These are phyloP conservation scores for Pomacea maculata DNA, from an alignment of 1,140 invertebrate species.

Conservation along the genomic window DNA sequence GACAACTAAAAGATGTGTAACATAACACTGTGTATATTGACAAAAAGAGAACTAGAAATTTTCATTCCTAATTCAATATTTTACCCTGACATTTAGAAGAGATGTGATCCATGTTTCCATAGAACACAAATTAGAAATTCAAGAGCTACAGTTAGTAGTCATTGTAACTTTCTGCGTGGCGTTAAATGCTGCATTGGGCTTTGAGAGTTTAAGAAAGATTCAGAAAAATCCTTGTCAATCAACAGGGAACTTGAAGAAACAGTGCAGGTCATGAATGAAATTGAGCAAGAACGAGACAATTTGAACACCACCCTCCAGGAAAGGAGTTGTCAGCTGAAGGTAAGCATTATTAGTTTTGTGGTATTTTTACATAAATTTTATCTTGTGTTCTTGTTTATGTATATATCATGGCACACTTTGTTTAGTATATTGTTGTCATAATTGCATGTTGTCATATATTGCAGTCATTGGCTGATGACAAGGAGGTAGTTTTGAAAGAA, in stretches of 20 bases:
- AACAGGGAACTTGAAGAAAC: constrained; percentile 55
- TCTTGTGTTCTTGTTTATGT: no score
- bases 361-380: no score
- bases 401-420: background rate
- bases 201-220: no score
- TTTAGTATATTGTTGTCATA: background rate
- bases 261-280: constrained; percentile 34
- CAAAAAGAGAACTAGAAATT: no score
- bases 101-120: no score
- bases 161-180: no score
- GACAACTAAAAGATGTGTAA: background rate
- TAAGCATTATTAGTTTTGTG: constrained; percentile 20
- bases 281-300: constrained; percentile 45
- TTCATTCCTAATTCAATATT: no score
- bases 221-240: background rate
- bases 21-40: background rate
- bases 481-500: constrained; percentile 36
- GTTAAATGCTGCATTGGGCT: no score
- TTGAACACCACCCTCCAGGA: constrained; percentile 38
- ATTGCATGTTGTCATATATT: background rate
- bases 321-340: constrained; percentile 45
- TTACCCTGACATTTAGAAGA: no score
- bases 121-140: no score
- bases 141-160: no score
- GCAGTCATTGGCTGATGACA: constrained; percentile 33